Percentiles rank a stretch among this genome's conserved stretches.
Conservation (phyloP, 2,797 vertebrate genomes). For the Margarornis squamiger region DNA sequence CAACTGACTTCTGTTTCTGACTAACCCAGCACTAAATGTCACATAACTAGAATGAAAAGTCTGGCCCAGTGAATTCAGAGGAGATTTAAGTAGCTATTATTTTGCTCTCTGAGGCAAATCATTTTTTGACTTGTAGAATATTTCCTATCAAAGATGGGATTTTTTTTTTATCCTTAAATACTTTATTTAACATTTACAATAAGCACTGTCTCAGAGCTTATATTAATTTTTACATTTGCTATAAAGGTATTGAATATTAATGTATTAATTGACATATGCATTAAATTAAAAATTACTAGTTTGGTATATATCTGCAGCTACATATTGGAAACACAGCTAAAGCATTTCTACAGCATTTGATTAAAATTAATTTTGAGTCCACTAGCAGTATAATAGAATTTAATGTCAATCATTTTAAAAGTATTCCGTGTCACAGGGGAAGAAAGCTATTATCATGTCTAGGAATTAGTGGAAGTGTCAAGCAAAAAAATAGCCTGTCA, state of each 20-base stretch:
- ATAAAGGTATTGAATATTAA: constrained; percentile 1
- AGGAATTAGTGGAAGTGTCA: constrained; percentile 69
- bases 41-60: background rate
- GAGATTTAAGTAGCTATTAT: background rate
- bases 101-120: background rate
- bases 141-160: background rate
- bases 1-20: background rate
- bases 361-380: constrained; percentile 76
- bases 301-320: constrained; percentile 28
- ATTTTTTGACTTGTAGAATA: background rate
- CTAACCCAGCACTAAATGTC: background rate
- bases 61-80: background rate
- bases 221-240: background rate
- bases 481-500: constrained; percentile 65
- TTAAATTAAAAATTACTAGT: constrained; percentile 21
- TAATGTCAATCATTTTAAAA: constrained; percentile 76
- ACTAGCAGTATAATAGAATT: constrained; percentile 72
- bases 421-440: constrained; percentile 57
- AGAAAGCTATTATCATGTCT: constrained; percentile 68
- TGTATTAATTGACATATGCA: background rate
- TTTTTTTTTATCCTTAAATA: background rate
- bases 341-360: constrained; percentile 62
- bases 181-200: background rate
- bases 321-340: constrained; percentile 50
- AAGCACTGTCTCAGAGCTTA: background rate